Base-by-base conservation (phyloP, 1,140 invertebrate species). In the Lerema accius region DNA sequence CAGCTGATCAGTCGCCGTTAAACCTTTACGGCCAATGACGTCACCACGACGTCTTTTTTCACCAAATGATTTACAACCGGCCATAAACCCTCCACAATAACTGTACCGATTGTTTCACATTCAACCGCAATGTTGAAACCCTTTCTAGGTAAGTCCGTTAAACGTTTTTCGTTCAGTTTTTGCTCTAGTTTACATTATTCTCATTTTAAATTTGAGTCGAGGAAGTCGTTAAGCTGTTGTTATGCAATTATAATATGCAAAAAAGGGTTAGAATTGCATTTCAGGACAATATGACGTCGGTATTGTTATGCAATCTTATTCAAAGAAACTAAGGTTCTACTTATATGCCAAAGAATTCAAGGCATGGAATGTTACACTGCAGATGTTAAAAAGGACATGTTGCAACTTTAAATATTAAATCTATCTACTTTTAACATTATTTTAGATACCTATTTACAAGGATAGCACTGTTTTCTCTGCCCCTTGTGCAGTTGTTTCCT, bases 71-170 rank as follows among this genome's bases (percentile, higher is more conserved):
- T 90, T 88, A 90, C 84, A 82, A 63, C 82, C 74, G 32, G 55
- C 73, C 80, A 81, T 90, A 90, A 89, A 86, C 73, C 70, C 63
- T 80, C 71, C 71, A 82, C 84, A 85, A 87, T 87, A 90, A 90
- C 85, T 85, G 85, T 87, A 83, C 78, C 77, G 78, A 90, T 88
- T 90, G 84, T 87, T 90, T 78, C 83, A 90, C 84, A 82, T 79
- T 88, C 86, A 85, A 90, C 85, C 87, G 82, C 85, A 88, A 84
- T 84, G 73, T 82, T 87, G 80, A 79, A 89, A 84, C 82, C 87
- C 82, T 85, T 86, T 90, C 83, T 85, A 84, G 82, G 84, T 86
- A 86, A 53, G 59, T 63, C 72, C 71, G 69, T 75, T 80, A 83
- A 79, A 64, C 49, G 56, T 71, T 74, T 76, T 82, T 79, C 60